A percentile compares a stretch with the other conserved stretches of the same genome.
Evolutionary conservation across 2,113 vertebrate genomes (phyloP).

Genomic region (sheep (Ovis aries)): ARS-UI_Ramb_v3.0 NC_056076.1:40589501-40590000

Average conservation of each 20-base stretch:
- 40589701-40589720: not conserved
- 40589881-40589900: not conserved
- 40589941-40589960: not conserved
- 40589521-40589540: not conserved
- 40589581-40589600: slow-evolving; percentile 38
- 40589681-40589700: not conserved
- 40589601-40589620: slow-evolving; percentile 55
- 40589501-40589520: not conserved
- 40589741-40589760: not conserved
- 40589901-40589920: not conserved
- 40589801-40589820: not conserved
- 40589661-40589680: slow-evolving; percentile 13
- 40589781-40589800: not conserved
- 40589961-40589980: not conserved
- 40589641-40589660: slow-evolving; percentile 17
- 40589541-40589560: not conserved
- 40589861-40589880: rapidly evolving
- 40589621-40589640: slow-evolving; percentile 45
- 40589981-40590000: not conserved
- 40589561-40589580: not conserved
- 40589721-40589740: not conserved
- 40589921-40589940: not conserved
- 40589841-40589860: not conserved
- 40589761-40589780: not conserved
- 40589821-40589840: not conserved